Percentiles rank a stretch among this genome's conserved stretches.
Evolutionary conservation across 2,113 vertebrate genomes (phyloP).

Genomic region (Panthera leo): DNA sequence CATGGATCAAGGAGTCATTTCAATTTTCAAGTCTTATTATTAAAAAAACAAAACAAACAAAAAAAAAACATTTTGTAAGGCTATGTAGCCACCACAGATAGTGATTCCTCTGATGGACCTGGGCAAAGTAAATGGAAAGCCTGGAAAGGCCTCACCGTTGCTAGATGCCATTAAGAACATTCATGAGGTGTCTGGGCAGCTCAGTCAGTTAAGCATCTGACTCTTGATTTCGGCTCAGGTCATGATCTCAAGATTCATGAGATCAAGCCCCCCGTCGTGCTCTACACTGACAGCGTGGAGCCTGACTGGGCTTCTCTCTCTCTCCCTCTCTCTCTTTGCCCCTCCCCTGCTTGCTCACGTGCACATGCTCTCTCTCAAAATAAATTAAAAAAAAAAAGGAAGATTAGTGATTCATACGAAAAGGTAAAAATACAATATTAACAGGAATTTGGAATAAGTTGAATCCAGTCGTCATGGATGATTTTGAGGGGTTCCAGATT

Average conservation of each 20-base stretch:
- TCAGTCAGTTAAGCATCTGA: too few species aligned
- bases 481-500: background rate
- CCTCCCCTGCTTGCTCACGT: too few species aligned
- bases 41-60: background rate
- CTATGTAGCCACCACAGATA: background rate
- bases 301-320: too few species aligned
- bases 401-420: background rate
- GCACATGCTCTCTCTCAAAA: too few species aligned
- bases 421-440: background rate
- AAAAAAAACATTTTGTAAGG: background rate
- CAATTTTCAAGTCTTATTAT: background rate
- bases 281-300: too few species aligned
- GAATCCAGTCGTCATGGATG: background rate
- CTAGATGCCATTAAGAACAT: background rate
- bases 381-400: background rate
- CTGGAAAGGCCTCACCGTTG: background rate
- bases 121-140: background rate
- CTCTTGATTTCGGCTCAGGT: too few species aligned
- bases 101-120: background rate
- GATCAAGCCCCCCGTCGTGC: too few species aligned
- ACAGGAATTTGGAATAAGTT: background rate
- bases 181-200: background rate
- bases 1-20: background rate
- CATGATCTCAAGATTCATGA: too few species aligned
- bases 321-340: too few species aligned